Base-by-base conservation (phyloP, 2,113 vertebrate genomes). In the Myanophis thanlyinensis region DNA sequence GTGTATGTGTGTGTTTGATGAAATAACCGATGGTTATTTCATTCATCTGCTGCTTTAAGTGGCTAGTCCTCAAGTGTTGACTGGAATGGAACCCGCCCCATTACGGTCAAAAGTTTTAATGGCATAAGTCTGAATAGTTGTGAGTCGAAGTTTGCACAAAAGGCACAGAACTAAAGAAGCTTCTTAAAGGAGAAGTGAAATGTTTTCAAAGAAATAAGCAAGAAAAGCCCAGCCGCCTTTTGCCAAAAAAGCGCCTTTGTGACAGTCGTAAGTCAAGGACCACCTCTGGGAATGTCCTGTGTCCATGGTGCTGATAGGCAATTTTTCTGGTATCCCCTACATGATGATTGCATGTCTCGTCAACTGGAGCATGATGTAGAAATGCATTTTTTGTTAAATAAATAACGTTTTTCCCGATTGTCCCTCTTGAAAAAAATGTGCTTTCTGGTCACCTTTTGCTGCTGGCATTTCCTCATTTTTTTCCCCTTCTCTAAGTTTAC, bases 401-500 rank as follows among this genome's bases (percentile, higher is more conserved):
- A 62, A 62, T 4, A 30, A 54, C 6, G 86, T 35, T 13, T 13
- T 95, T 93, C 85, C 49, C 35, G 44, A 47, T 54, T 11, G 44
- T 89, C 6, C 54, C 27, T 56, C 30, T 44, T 8, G 49, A 4
- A 13, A 20, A 18, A 13, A 20, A 18, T 27, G 27, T 13, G 86
- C 59, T 35, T 53, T 20, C 44, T 46, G 23, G 22, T 3, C 13
- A 20, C 53, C 5, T 40, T 1, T 87, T 88, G 35, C 51, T 22
- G n/a, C 25, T 93, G 92, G 13, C 62, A 90, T 62, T 30, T 12
- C 47, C 15, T 48, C n/a, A n/a, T n/a, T 53, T 93, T 59, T 92
- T 46, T 25, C 52, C 86, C 8, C 23, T 56, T 52, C 94, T 73
- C 12, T 96, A 99, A 99, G 99, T 96, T 98, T 99, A 87, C 99